Percentiles rank a stretch among this genome's conserved stretches.
Evolutionary conservation across 92 coral and sea anemone species (phyloP).

Genomic region (Virgularia gustaviana): DNA sequence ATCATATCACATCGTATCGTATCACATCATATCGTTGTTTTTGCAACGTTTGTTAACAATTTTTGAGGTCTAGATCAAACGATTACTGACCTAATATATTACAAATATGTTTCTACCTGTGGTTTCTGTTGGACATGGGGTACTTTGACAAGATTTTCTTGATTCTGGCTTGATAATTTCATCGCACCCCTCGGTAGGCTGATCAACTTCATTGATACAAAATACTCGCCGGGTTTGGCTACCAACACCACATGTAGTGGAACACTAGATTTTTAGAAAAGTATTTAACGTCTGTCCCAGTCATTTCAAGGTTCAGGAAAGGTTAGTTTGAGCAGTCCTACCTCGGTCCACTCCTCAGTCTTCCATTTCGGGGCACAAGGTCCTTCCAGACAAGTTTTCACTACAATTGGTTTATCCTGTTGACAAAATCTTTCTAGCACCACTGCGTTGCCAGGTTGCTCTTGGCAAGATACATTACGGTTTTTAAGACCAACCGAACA

Average conservation of each 20-base stretch:
- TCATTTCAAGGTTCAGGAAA: background rate
- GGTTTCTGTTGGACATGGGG: constrained; percentile 54
- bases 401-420: constrained; percentile 30
- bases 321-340: background rate
- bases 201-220: constrained; percentile 50
- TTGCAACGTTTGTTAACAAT: background rate
- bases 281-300: background rate
- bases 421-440: constrained; percentile 25
- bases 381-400: constrained; percentile 29
- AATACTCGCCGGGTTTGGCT: constrained; percentile 54
- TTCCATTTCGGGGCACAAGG: constrained; percentile 53
- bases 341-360: constrained; percentile 54
- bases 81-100: background rate
- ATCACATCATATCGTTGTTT: too few relatives aligned
- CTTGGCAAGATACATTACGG: constrained; percentile 11
- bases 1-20: too few relatives aligned
- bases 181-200: constrained; percentile 52
- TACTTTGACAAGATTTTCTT: constrained; percentile 40
- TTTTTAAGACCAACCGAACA: constrained; percentile 40
- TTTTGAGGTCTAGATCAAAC: background rate
- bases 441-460: constrained; percentile 4
- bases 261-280: constrained; percentile 44
- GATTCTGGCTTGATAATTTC: constrained; percentile 37
- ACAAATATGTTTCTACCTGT: constrained; percentile 18
- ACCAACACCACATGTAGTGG: constrained; percentile 67